These are phyloP conservation scores for Muraenolepis orangiensis DNA, from an alignment of 2,797 vertebrate species.

Conservation along the genomic window DNA sequence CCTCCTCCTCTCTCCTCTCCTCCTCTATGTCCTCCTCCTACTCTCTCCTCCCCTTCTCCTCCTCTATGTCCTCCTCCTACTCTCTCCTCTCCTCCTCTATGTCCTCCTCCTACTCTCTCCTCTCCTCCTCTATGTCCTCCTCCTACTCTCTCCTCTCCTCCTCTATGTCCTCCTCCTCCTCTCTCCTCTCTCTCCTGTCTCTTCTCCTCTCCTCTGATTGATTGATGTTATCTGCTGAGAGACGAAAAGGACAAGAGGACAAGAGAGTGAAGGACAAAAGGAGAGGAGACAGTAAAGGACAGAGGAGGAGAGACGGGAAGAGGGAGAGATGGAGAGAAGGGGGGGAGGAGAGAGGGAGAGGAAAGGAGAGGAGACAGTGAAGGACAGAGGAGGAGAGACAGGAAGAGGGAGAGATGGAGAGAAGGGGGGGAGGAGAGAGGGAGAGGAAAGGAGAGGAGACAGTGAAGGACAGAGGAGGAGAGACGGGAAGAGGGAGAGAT, in stretches of 20 bases:
- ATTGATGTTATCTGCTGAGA: not conserved
- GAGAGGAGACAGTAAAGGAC: not conserved
- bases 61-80: not conserved
- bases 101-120: too few species aligned
- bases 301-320: not conserved
- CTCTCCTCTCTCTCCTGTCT: constrained; percentile 12
- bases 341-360: not conserved
- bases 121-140: too few species aligned
- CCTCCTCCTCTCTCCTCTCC: not conserved
- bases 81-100: constrained; percentile 3
- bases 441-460: not conserved
- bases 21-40: not conserved
- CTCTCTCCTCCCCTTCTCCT: not conserved
- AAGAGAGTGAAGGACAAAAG: not conserved
- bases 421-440: not conserved
- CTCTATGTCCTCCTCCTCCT: not conserved
- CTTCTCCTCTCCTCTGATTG: not conserved
- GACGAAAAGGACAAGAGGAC: not conserved
- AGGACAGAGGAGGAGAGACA: not conserved
- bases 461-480: constrained; percentile 1
- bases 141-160: not conserved
- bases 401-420: not conserved
- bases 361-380: not conserved
- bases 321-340: not conserved
- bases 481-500: not conserved